Evolutionary conservation across 2,888 invertebrate genomes (phyloP), one percentile per base, ranked within the genome.

Genomic region (Anoncus sp.): DNA sequence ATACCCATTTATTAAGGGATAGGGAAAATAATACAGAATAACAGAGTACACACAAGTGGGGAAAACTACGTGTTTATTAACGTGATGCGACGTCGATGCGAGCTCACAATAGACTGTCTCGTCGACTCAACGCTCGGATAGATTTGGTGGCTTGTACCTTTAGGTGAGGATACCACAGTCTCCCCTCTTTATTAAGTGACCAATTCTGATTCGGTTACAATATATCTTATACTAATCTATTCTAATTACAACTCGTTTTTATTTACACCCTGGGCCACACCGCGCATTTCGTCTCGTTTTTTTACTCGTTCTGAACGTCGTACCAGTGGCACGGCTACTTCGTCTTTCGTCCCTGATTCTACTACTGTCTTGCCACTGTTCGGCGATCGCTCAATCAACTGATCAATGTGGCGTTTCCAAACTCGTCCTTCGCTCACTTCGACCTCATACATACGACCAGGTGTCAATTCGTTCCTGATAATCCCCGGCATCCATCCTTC

Each of bases 181-280:
- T 62, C 45, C 45, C 45, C 47, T 62, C 27, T 62, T 62, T 62
- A 62, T 62, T 16, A 45, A 47, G 45, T 16, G 31, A 45, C 62
- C 6, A 4, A 24, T 31, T 27, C 10, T 27, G n/a, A 16, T 24
- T 60, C 45, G 27, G 3, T 27, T 45, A 62, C 27, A 14, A 45
- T 31, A 16, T 62, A 16, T 45, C 60, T 62, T 62, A 62, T 16
- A 10, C 16, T 45, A 24, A 27, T 62, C 27, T 62, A n/a, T 16
- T 45, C 60, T 45, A 62, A 62, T 35, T 55, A 35, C 35, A 31
- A 31, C 35, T 38, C 2, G 2, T 27, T 31, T 20, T 55, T 55
- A 35, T 55, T 55, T 55, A 3, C 1, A n/a, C 53, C 27, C 3
- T 24, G 43, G 12, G 43, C 43, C 6, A 43, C 60, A 35, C 20